Evolutionary conservation across 2,113 vertebrate species (phyloP).

Genomic region (Mionectes macconnelli): DNA sequence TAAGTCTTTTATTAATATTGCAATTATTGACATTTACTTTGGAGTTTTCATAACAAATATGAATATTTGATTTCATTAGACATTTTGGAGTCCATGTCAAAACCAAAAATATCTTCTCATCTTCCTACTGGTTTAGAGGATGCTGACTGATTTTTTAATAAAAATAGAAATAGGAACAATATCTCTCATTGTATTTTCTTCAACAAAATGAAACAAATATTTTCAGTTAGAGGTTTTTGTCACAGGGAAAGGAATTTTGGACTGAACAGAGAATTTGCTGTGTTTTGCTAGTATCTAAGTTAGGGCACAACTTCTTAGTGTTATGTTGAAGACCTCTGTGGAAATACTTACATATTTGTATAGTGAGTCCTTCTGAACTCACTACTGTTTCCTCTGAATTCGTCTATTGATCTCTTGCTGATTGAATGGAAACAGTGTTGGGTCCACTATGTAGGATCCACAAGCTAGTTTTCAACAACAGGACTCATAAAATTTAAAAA

Average conservation of each 20-base stretch:
- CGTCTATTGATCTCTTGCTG: not conserved
- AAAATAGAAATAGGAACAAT: not conserved
- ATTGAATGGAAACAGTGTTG: not conserved
- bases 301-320: not conserved
- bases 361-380: not conserved
- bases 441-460: fast-evolving
- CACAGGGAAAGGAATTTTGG: not conserved
- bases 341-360: not conserved
- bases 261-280: not conserved
- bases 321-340: not conserved
- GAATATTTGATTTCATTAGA: not conserved
- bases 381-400: not conserved
- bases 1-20: not conserved
- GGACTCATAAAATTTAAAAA: not conserved
- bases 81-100: not conserved
- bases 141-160: not conserved
- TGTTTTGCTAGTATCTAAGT: not conserved
- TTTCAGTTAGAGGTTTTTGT: not conserved
- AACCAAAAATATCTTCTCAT: not conserved
- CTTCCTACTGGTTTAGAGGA: not conserved
- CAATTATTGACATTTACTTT: not conserved
- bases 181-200: not conserved
- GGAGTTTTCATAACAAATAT: not conserved
- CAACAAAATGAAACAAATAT: not conserved
- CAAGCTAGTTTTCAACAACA: not conserved